phyloP scores from a whole-genome alignment of 2,888 invertebrate species.

The Drosophila affinis region DNA sequence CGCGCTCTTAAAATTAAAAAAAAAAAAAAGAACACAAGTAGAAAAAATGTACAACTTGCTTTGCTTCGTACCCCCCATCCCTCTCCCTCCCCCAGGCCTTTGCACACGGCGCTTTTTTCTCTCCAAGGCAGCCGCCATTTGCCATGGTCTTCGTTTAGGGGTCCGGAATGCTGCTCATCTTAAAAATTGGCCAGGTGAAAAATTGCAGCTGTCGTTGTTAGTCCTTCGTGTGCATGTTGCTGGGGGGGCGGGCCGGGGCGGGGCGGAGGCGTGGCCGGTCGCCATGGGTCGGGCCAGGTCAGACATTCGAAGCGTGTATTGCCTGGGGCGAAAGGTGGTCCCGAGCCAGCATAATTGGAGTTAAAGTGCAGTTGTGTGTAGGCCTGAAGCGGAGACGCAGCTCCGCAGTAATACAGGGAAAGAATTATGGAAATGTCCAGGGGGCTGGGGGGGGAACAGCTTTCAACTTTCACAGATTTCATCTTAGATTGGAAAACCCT shows the following conservation, averaged over 20 bases:
- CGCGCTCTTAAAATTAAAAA: slow-evolving; percentile 63
- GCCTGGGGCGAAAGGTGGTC: background rate
- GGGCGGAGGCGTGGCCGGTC: background rate
- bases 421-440: slow-evolving; percentile 23
- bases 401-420: background rate
- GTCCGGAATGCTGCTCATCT: slow-evolving; percentile 73
- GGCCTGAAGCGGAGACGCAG: slow-evolving; percentile 46
- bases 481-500: slow-evolving; percentile 11
- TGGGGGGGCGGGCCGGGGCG: background rate
- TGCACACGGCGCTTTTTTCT: slow-evolving; percentile 5
- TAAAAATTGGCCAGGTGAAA: slow-evolving; percentile 82
- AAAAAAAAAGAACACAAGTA: slow-evolving; percentile 32
- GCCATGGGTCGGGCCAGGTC: slow-evolving; percentile 43
- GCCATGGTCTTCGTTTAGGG: slow-evolving; percentile 44
- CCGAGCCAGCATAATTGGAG: slow-evolving; percentile 33
- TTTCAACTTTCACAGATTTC: slow-evolving; percentile 23
- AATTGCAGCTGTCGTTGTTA: slow-evolving; percentile 81
- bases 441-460: slow-evolving; percentile 1
- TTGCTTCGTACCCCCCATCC: background rate
- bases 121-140: slow-evolving; percentile 50
- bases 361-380: slow-evolving; percentile 66
- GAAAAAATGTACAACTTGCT: slow-evolving; percentile 52
- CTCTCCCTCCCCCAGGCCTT: slow-evolving; percentile 27
- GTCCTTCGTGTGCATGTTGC: slow-evolving; percentile 42
- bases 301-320: slow-evolving; percentile 38